Conservation (phyloP, 2,888 invertebrate genomes). For the Cataglyphis albicans region DNA sequence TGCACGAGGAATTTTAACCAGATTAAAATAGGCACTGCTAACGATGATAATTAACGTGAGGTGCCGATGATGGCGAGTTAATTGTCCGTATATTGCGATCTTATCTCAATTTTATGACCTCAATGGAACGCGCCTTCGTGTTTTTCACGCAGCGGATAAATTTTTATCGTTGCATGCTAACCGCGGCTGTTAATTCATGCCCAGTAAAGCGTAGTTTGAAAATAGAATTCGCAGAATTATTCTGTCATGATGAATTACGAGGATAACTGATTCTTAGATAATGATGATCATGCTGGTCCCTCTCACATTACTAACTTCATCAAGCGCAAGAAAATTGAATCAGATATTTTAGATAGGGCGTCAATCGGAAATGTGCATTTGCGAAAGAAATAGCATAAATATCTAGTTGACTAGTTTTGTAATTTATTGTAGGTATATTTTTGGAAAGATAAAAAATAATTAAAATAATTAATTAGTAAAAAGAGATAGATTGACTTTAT, state of each 20-base stretch:
- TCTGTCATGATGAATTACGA: conserved; percentile 54
- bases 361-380: background rate
- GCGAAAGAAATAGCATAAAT: background rate
- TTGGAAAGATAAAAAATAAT: background rate
- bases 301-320: conserved; percentile 29
- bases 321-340: conserved; percentile 35
- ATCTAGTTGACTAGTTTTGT: background rate
- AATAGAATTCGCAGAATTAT: conserved; percentile 70
- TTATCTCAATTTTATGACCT: conserved; percentile 64
- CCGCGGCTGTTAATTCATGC: conserved; percentile 56
- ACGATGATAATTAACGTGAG: conserved; percentile 55
- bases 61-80: conserved; percentile 48
- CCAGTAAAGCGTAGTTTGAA: conserved; percentile 55
- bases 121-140: conserved; percentile 57
- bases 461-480: background rate
- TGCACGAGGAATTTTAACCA: background rate
- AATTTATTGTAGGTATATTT: background rate
- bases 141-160: conserved; percentile 62
- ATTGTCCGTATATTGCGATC: conserved; percentile 51
- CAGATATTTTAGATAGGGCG: background rate
- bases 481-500: background rate
- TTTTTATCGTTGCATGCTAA: conserved; percentile 61
- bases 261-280: conserved; percentile 39
- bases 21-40: conserved; percentile 22
- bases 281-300: background rate